Percentiles rank a stretch among this genome's conserved stretches.
These are phyloP conservation scores for Eudiplozoon nipponicum DNA, from an alignment of 2,888 invertebrate genomes.

Conservation along the genomic window DNA sequence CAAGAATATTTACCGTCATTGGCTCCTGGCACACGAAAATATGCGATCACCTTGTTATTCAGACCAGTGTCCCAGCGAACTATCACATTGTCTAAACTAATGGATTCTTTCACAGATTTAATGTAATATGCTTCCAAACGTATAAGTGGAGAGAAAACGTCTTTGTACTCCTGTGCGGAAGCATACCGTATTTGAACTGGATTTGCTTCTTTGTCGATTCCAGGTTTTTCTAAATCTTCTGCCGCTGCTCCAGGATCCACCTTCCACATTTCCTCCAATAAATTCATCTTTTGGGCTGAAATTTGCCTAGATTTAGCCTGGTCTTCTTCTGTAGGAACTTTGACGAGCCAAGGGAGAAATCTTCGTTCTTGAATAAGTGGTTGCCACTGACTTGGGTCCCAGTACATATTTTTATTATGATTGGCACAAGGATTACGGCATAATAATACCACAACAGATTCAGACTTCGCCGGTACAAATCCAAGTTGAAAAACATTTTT, in stretches of 20 bases:
- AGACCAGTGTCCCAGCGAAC: conserved; percentile 93
- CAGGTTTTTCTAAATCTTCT: conserved; percentile 84
- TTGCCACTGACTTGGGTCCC: conserved; percentile 94
- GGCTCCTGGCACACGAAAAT: conserved; percentile 76
- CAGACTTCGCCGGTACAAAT: conserved; percentile 91
- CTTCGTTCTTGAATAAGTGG: conserved; percentile 78
- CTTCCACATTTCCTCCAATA: conserved; percentile 89
- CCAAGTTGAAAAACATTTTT: conserved; percentile 88
- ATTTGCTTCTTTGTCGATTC: conserved; percentile 82
- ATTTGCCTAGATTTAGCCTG: conserved; percentile 77
- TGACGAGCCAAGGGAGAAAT: conserved; percentile 63
- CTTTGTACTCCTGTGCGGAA: conserved; percentile 48
- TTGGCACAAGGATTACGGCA: conserved; percentile 93
- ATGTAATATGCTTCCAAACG: conserved; percentile 92
- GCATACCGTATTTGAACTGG: conserved; percentile 37
- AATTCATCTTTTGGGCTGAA: conserved; percentile 76
- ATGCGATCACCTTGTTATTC: conserved; percentile 84
- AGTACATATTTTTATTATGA: conserved; percentile 86
- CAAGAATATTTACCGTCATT: conserved; percentile 41
- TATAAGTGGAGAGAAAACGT: conserved; percentile 77
- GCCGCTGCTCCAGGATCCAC: conserved; percentile 86
- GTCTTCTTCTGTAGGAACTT: conserved; percentile 71
- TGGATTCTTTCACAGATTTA: conserved; percentile 74
- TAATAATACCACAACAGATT: conserved; percentile 73
- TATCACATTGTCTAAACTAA: conserved; percentile 83